Conservation (phyloP, 2,888 invertebrate genomes). For the Caenorhabditis afra region DNA sequence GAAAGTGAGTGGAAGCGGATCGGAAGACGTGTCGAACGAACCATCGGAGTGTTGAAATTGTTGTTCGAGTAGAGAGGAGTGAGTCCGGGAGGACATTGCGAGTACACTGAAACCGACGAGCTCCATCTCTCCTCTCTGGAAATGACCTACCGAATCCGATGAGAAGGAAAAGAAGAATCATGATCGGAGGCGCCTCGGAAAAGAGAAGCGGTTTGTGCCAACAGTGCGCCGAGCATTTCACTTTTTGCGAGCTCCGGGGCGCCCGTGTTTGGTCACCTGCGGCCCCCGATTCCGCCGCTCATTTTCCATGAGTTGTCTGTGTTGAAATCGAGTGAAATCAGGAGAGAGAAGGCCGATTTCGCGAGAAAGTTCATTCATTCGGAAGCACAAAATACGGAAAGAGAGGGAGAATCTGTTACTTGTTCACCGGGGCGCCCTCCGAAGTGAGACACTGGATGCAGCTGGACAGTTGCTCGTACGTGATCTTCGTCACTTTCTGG, state of each 20-base stretch:
- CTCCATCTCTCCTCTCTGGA: conserved; percentile 1
- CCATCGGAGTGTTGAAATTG: conserved; percentile 47
- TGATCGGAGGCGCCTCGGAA: conserved; percentile 23
- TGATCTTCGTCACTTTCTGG: conserved; percentile 63
- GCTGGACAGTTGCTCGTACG: conserved; percentile 63
- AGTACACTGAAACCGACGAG: conserved; percentile 20
- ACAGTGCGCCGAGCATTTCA: conserved; percentile 35
- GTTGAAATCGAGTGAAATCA: conserved; percentile 17
- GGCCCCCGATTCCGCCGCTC: conserved; percentile 2
- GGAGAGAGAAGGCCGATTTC: too few relatives aligned
- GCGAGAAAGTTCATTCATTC: conserved; percentile 6
- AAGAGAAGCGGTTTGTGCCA: conserved; percentile 43
- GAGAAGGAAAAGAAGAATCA: conserved; percentile 38
- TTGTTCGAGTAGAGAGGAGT: conserved; percentile 41
- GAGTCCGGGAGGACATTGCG: conserved; percentile 62
- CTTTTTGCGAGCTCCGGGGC: conserved; percentile 1
- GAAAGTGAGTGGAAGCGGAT: neutral
- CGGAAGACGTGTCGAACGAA: neutral
- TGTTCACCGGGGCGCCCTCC: conserved; percentile 36
- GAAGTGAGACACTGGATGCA: conserved; percentile 51
- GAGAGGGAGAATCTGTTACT: neutral
- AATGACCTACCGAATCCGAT: neutral
- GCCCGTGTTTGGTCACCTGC: conserved; percentile 39
- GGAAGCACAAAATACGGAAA: conserved; percentile 20
- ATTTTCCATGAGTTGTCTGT: conserved; percentile 13